Conservation (phyloP, 2,888 invertebrate species). For the Chorisops tibialis region DNA sequence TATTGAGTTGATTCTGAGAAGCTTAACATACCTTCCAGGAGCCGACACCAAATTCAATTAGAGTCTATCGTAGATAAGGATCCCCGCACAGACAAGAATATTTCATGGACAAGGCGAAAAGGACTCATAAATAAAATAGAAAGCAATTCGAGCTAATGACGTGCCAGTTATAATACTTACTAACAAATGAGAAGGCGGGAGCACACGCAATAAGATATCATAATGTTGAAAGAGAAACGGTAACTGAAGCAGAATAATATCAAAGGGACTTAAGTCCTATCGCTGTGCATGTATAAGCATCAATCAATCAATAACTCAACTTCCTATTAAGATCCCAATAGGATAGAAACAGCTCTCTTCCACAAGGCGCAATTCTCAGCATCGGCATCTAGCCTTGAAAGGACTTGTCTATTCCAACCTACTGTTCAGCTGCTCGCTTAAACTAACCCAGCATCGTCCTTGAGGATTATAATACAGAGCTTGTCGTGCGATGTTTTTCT, state of each 20-base stretch:
- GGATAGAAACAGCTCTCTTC: too few relatives aligned
- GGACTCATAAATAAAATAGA: conserved; percentile 29
- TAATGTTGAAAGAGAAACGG: not conserved
- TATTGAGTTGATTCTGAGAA: conserved; percentile 22
- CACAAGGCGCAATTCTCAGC: too few relatives aligned
- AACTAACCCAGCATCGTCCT: too few relatives aligned
- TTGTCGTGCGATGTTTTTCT: too few relatives aligned
- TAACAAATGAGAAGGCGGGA: not conserved
- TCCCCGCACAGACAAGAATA: conserved; percentile 18
- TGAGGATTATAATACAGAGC: too few relatives aligned
- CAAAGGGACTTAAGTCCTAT: not conserved
- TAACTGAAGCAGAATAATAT: conserved; percentile 4
- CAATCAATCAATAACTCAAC: too few relatives aligned
- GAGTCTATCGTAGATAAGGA: not conserved
- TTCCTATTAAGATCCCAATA: too few relatives aligned
- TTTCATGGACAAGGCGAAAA: conserved; percentile 17
- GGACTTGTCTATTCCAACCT: too few relatives aligned
- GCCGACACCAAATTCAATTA: conserved; percentile 28
- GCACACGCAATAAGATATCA: too few relatives aligned
- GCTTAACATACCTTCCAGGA: conserved; percentile 15
- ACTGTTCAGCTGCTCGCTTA: too few relatives aligned
- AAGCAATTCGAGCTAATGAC: conserved; percentile 28
- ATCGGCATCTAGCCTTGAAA: too few relatives aligned
- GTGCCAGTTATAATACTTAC: conserved; percentile 21
- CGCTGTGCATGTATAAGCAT: too few relatives aligned